These are phyloP conservation scores for Oncorhynchus gorbuscha DNA, from an alignment of 2,113 vertebrate species.

Conservation along the genomic window DNA sequence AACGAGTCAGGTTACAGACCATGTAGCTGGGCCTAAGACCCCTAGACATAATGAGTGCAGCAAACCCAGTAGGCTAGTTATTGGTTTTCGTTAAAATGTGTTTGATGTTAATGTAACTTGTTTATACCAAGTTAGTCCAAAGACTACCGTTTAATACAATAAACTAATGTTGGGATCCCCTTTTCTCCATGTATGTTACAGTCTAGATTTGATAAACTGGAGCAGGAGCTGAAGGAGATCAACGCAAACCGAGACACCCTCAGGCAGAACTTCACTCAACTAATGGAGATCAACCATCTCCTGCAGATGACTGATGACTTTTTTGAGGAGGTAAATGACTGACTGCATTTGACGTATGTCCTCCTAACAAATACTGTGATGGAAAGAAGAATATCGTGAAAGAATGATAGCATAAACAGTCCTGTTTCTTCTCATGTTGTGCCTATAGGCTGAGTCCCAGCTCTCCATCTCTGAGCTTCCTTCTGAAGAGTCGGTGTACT, in stretches of 20 bases:
- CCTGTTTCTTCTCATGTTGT: not conserved
- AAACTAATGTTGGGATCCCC: no score
- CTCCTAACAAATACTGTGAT: not conserved
- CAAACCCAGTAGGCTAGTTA: no score
- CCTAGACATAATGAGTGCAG: no score
- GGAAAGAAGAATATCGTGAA: not conserved
- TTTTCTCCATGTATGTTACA: no score
- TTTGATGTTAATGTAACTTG: no score
- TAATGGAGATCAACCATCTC: conserved; percentile 53
- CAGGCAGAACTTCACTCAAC: conserved; percentile 50
- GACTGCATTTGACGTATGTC: not conserved
- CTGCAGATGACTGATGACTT: conserved; percentile 54
- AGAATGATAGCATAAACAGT: not conserved
- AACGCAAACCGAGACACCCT: conserved; percentile 50
- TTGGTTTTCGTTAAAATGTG: no score
- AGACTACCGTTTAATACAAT: no score
- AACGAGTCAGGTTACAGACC: no score
- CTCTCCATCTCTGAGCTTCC: conserved; percentile 17
- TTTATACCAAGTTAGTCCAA: no score
- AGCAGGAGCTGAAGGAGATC: conserved; percentile 55
- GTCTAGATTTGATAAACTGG: conserved; percentile 48
- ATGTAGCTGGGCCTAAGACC: no score
- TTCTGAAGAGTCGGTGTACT: conserved; percentile 32
- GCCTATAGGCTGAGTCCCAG: conserved; percentile 38
- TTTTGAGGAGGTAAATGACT: conserved; percentile 53